Evolutionary conservation across 2,113 vertebrate species (phyloP).

Genomic region (Muntiacus reevesi): DNA sequence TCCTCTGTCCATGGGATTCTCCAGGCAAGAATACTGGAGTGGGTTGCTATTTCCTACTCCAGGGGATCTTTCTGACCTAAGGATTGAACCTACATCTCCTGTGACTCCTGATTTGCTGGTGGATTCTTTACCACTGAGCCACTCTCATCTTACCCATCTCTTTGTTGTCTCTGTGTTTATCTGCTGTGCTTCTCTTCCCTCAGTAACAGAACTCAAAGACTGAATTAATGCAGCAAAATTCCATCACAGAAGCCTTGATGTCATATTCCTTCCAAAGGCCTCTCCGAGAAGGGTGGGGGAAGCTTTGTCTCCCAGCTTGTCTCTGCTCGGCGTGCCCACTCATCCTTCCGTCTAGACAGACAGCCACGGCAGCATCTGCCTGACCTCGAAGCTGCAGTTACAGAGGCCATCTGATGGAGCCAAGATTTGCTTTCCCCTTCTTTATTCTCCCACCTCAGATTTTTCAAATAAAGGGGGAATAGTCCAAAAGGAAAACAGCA

Average conservation of each 20-base stretch:
- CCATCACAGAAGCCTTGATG: neutral
- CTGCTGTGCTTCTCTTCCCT: neutral
- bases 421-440: too few species aligned
- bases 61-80: neutral
- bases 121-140: neutral
- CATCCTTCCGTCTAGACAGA: neutral
- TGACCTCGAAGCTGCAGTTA: neutral
- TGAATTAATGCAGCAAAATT: neutral
- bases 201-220: neutral
- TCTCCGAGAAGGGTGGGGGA: neutral
- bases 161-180: neutral
- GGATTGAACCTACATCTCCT: neutral
- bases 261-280: neutral
- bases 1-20: neutral
- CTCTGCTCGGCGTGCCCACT: accelerated
- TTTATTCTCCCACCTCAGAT: neutral
- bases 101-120: neutral
- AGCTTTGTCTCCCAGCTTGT: neutral
- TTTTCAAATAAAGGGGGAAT: neutral
- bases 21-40: neutral
- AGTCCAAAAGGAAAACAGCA: neutral
- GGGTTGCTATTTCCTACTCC: neutral
- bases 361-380: neutral
- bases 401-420: neutral
- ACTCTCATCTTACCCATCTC: neutral